Evolutionary conservation across 2,797 vertebrate genomes (phyloP).

Genomic region (Leptatherina wallacei): DNA sequence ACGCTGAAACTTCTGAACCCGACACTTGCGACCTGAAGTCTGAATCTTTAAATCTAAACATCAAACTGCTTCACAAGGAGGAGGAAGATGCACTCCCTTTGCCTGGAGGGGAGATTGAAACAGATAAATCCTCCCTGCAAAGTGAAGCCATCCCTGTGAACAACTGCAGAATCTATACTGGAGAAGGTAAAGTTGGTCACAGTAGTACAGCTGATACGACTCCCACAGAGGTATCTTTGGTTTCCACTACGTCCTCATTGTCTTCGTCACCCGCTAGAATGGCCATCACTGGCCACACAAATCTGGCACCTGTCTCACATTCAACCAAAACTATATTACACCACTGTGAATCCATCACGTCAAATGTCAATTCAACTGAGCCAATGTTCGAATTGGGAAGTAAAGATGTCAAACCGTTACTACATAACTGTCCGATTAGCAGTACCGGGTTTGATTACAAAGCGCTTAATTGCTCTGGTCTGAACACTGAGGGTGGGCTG

Average conservation of each 20-base stretch:
- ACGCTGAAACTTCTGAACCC: background rate
- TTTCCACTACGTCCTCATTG: constrained; percentile 19
- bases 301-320: background rate
- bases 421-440: background rate
- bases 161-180: background rate
- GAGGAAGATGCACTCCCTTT: background rate
- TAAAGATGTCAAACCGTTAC: background rate
- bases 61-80: background rate
- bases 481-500: background rate
- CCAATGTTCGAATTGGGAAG: background rate
- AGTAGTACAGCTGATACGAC: constrained; percentile 8
- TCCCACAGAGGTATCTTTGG: constrained; percentile 28
- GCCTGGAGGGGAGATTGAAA: background rate
- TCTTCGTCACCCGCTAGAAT: constrained; percentile 17
- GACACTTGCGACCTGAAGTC: background rate
- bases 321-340: background rate
- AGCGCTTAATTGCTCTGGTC: background rate
- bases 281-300: background rate
- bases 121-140: background rate
- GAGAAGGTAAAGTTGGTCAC: background rate
- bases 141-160: constrained; percentile 17
- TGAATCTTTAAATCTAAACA: background rate
- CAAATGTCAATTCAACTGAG: constrained; percentile 29
- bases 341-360: background rate
- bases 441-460: background rate